A percentile compares a stretch with the other conserved stretches of the same genome.
phyloP scores from a whole-genome alignment of 2,888 invertebrate genomes.

The Acrobasis repandana region DNA sequence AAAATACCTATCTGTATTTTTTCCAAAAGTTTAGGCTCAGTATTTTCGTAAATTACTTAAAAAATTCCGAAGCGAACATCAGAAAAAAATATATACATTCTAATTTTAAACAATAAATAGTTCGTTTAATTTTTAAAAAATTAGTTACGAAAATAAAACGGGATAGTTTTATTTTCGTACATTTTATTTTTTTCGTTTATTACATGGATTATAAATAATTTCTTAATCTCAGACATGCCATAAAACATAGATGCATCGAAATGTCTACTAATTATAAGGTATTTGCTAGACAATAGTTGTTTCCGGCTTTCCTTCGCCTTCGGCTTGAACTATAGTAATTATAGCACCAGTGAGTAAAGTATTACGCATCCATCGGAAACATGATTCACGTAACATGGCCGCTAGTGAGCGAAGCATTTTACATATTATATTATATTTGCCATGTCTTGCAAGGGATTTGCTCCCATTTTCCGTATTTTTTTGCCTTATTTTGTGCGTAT shows the following conservation, averaged over 20 bases:
- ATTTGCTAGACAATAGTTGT: not conserved
- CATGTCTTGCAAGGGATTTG: not conserved
- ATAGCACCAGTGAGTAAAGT: constrained; percentile 54
- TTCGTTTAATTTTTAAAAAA: no score
- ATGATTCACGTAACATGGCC: constrained; percentile 45
- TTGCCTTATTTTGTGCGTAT: no score
- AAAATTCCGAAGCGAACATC: no score
- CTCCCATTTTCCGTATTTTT: no score
- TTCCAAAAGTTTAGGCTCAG: no score
- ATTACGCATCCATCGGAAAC: constrained; percentile 56
- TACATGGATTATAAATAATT: not conserved
- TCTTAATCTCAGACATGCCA: not conserved
- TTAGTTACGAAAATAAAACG: no score
- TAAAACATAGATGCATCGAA: not conserved
- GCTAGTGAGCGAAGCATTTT: not conserved
- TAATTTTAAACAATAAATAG: no score
- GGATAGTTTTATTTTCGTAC: no score
- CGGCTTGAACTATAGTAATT: constrained; percentile 37
- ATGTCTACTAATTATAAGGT: constrained; percentile 5
- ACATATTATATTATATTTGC: not conserved
- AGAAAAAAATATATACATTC: no score
- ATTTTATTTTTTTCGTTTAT: no score
- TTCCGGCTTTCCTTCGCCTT: constrained; percentile 1
- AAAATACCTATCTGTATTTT: no score
- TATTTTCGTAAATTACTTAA: no score